Base-by-base conservation (phyloP, 2,888 invertebrate genomes). In the Sarcophaga carnaria region DNA sequence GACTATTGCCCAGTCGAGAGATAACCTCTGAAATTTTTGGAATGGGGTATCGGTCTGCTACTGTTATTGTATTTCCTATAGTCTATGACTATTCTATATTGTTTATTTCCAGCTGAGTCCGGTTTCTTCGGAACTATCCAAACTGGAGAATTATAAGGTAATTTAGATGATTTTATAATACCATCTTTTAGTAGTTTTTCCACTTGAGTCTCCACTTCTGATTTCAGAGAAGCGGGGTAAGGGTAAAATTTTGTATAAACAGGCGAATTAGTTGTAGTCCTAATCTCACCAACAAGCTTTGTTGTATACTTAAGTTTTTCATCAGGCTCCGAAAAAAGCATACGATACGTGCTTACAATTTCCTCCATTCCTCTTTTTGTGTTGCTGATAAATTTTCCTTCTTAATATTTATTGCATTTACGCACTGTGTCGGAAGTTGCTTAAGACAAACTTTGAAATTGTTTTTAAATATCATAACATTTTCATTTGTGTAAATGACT, bases 11-110 rank as follows among this genome's bases (percentile, higher is more conserved):
- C 70, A 87, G 59, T 47, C 63, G 63, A 45, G 64, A 75, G 20
- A 71, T 49, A 14, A 49, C 49, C 49, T 49, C 14, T 49, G 49
- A 49, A 14, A 49, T 49, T 14, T 49, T 14, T 49, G 14, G 49
- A 49, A 49, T 49, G 4, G 49, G 49, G 14, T 49, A 49, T 49
- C 49, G 11, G 14, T 49, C 49, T 49, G 49, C 49, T 11, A 49
- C 14, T 4, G 49, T 80, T 3, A 71, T 54, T 64, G 37, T 71
- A 45, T 76, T 76, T 74, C 27, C 76, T 27, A 25, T 69, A 69
- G 6, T 85, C 79, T 60, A 85, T 88, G 14, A 88, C 85, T 66
- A 86, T 72, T 11, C 83, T 54, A 14, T 80, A 76, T 20, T 76
- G 66, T 10, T 66, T 76, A 12, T 76, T 66, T 37, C 76, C 77